Evolutionary conservation across 2,797 vertebrate genomes (phyloP).

Genomic region (Scarus forsteni): DNA sequence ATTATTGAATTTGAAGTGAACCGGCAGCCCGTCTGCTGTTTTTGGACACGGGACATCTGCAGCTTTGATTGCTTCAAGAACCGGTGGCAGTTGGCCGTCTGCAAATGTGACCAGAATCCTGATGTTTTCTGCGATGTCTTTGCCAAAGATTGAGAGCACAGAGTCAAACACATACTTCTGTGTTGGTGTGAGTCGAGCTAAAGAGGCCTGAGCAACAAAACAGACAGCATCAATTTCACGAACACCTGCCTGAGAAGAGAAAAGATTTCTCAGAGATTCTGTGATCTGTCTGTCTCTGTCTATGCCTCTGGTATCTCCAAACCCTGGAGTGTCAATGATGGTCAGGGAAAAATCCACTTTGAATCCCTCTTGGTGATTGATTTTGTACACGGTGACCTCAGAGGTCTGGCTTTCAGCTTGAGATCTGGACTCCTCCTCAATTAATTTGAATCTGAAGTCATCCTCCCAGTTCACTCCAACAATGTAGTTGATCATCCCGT

Average conservation of each 20-base stretch:
- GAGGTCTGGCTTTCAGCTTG: no score
- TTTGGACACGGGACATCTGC: slow-evolving; percentile 53
- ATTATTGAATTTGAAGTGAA: slow-evolving; percentile 72
- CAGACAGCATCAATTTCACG: slow-evolving; percentile 24
- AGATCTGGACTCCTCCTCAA: slow-evolving; percentile 26
- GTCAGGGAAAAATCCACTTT: slow-evolving; percentile 46
- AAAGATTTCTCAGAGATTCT: slow-evolving; percentile 14
- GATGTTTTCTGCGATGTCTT: slow-evolving; percentile 9
- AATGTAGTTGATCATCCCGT: slow-evolving; percentile 61
- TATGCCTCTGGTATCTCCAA: slow-evolving; percentile 32
- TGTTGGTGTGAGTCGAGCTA: slow-evolving; percentile 3
- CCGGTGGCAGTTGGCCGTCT: not conserved
- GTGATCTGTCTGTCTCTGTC: slow-evolving; percentile 1
- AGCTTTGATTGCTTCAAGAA: slow-evolving; percentile 17
- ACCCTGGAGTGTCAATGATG: slow-evolving; percentile 53
- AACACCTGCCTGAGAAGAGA: not conserved
- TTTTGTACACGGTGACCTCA: slow-evolving; percentile 53
- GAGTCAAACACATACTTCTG: slow-evolving; percentile 12
- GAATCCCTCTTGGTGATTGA: slow-evolving; percentile 36
- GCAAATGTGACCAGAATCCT: slow-evolving; percentile 37
- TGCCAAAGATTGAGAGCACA: slow-evolving; percentile 14
- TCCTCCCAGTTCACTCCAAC: slow-evolving; percentile 54
- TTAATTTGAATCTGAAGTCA: slow-evolving; percentile 35
- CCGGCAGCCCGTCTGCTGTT: not conserved
- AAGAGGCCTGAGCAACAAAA: slow-evolving; percentile 18